phyloP scores from a whole-genome alignment of 2,113 vertebrate species.

The Nannobrachium achirus region DNA sequence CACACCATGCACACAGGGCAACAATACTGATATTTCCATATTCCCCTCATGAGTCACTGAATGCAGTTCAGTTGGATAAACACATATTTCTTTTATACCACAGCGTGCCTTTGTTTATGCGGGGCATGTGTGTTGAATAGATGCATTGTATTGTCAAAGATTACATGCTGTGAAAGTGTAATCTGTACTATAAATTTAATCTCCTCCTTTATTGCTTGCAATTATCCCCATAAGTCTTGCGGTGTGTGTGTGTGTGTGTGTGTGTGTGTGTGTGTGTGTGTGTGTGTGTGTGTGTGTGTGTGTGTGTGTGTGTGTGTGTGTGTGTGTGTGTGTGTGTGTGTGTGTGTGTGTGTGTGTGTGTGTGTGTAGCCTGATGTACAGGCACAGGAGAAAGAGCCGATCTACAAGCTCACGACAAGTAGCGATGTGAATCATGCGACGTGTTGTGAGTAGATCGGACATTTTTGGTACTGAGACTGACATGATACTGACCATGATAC shows the following conservation, averaged over 20 bases:
- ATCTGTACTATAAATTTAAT: background rate
- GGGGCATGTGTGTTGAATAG: background rate
- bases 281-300: too few relatives aligned
- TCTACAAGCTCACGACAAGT: too few relatives aligned
- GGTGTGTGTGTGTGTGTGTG: background rate
- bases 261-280: too few relatives aligned
- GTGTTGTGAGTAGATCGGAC: too few relatives aligned
- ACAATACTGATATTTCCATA: background rate
- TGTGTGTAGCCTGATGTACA: too few relatives aligned
- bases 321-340: too few relatives aligned
- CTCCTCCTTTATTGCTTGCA: background rate
- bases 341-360: too few relatives aligned
- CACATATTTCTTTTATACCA: background rate
- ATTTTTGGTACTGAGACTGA: too few relatives aligned
- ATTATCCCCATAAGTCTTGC: background rate
- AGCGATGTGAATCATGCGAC: too few relatives aligned
- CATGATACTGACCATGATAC: too few relatives aligned
- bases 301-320: too few relatives aligned
- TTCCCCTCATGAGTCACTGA: conserved; percentile 5
- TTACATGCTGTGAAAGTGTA: background rate
- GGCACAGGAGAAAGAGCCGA: too few relatives aligned
- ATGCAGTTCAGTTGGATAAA: background rate
- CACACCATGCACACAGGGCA: background rate
- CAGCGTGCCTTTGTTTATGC: background rate
- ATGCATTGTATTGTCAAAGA: conserved; percentile 7